Base-by-base conservation (phyloP, 1,140 invertebrate species). In the Diuraphis noxia region DNA sequence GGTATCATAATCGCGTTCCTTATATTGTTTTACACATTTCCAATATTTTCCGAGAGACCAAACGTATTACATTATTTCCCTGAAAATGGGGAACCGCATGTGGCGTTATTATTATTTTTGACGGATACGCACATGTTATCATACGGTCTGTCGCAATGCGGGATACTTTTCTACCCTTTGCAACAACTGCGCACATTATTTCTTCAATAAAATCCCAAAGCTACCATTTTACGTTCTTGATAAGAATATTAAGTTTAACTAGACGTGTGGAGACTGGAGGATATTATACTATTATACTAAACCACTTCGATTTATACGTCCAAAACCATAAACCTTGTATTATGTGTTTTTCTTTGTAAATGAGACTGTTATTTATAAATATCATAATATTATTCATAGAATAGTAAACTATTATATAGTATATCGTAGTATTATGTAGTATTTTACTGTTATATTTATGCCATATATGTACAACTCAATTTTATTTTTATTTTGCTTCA, bases 231-330 rank as follows among this genome's bases (percentile, higher is more conserved):
- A 90, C 89, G 89, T 91, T 81, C 89, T 82, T 77, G 89, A 91
- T 91, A 82, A 91, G 89, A 91, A 91, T 91, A 91, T 82, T 91
- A 91, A 91, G 89, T 91, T 91, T 82, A 82, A 46, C 77, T 82
- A 40, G 40, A 91, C 89, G 77, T 82, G 77, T 25, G 46, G 46
- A 49, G 46, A n/a, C n/a, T n/a, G 5, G 89, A 4, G 5, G 23
- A 34, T 49, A 85, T 8, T n/a, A n/a, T n/a, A n/a, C n/a, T 49
- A 49, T 49, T 72, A 72, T 72, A 72, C 56, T 30, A 30, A 9
- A 63, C 25, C 13, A 72, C n/a, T 72, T 72, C 9, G n/a, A 13
- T 72, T 13, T 72, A 72, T 17, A 72, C n/a, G 56, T 13, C 6
- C n/a, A 13, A 72, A 30, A 56, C 23, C 30, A 72, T 43, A 84